Conservation (phyloP, 2,888 invertebrate species). For the Coenonympha glycerion region DNA sequence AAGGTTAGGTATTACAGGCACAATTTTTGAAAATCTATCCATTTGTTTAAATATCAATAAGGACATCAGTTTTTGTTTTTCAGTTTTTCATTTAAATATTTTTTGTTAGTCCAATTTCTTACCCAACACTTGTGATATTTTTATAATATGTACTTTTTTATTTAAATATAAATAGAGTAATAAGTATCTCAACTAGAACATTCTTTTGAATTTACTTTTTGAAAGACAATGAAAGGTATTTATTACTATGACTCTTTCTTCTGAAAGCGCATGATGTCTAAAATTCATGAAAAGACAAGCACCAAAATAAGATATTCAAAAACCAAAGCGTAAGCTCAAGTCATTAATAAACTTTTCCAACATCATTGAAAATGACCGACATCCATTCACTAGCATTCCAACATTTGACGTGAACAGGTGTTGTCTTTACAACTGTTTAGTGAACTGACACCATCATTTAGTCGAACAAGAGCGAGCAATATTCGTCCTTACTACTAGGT, state of each 20-base stretch:
- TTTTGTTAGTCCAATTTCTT: no score
- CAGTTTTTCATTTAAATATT: no score
- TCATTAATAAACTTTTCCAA: slow-evolving; percentile 27
- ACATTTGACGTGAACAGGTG: slow-evolving; percentile 37
- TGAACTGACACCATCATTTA: slow-evolving; percentile 15
- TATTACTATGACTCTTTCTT: neutral
- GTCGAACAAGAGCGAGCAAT: neutral
- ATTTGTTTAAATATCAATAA: no score
- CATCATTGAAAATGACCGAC: slow-evolving; percentile 14
- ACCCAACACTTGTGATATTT: no score
- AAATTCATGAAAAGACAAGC: neutral
- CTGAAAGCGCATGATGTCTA: neutral
- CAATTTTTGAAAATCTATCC: no score
- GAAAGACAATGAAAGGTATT: neutral
- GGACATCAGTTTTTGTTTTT: no score
- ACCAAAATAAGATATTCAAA: slow-evolving; percentile 3
- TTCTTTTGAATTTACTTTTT: no score
- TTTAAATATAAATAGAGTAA: no score
- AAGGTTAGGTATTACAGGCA: no score
- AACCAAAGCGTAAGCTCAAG: slow-evolving; percentile 10
- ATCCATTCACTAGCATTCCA: slow-evolving; percentile 16
- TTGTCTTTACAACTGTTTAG: slow-evolving; percentile 33
- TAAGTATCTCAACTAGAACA: no score
- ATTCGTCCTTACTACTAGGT: neutral
- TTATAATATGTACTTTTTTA: no score